Evolutionary conservation across 2,888 invertebrate genomes (phyloP).

Genomic region (Monochamus alternatus): DNA sequence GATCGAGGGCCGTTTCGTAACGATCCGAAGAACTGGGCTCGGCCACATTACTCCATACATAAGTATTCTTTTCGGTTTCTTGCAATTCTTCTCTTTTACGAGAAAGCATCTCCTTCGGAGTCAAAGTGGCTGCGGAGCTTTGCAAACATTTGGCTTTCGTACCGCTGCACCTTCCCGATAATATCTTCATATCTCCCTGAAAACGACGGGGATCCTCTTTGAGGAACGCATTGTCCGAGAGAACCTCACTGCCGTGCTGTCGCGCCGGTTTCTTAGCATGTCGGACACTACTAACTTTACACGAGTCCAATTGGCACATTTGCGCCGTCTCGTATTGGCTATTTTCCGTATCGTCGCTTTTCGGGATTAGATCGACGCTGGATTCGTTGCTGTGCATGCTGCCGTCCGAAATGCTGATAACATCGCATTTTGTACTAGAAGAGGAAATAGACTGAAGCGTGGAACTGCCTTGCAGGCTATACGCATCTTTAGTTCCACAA

Average conservation of each 20-base stretch:
- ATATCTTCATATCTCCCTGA: slow-evolving; percentile 2
- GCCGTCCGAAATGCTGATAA: slow-evolving; percentile 24
- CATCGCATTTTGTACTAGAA: slow-evolving; percentile 26
- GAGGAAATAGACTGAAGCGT: background rate
- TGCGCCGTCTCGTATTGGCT: slow-evolving; percentile 15
- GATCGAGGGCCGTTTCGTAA: background rate
- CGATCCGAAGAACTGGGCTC: background rate
- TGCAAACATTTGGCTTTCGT: slow-evolving; percentile 24
- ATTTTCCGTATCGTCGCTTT: background rate
- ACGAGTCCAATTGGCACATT: background rate
- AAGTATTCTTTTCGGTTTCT: background rate
- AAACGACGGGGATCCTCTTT: slow-evolving; percentile 1
- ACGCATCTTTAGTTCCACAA: background rate
- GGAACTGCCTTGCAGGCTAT: background rate
- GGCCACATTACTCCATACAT: background rate
- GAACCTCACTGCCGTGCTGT: background rate
- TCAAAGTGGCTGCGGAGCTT: background rate
- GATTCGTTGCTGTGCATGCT: background rate
- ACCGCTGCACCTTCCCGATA: slow-evolving; percentile 32
- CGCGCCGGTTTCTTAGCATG: background rate
- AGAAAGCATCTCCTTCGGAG: background rate
- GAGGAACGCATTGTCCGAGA: background rate
- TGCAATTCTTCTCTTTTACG: background rate
- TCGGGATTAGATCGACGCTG: background rate
- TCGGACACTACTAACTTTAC: background rate